phyloP scores from a whole-genome alignment of 2,113 vertebrate genomes.

The Neolamprologus caudopunctatus region DNA sequence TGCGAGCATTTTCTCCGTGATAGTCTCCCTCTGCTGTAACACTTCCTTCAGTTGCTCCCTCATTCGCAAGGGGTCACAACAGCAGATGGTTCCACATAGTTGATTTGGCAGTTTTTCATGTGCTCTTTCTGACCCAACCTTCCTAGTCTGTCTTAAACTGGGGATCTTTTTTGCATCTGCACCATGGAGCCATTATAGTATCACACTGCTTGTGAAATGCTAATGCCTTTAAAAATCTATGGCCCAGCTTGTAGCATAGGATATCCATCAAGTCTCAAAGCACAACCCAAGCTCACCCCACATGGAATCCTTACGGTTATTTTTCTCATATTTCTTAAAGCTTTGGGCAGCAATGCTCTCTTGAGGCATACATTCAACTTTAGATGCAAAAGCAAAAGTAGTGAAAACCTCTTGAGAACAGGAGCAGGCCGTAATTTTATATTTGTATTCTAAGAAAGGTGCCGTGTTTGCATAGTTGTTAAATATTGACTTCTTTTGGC shows the following conservation, averaged over 20 bases:
- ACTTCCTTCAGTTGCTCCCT: not conserved
- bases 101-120: not conserved
- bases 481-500: not conserved
- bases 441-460: not conserved
- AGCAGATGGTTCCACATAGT: not conserved
- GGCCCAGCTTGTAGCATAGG: not conserved
- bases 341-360: not conserved
- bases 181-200: not conserved
- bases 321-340: not conserved
- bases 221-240: not conserved
- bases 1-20: not conserved
- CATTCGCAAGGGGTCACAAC: not conserved
- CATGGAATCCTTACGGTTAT: not conserved
- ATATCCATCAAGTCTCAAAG: not conserved
- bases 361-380: not conserved
- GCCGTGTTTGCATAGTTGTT: not conserved
- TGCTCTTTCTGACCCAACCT: not conserved
- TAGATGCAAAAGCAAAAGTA: not conserved
- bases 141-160: not conserved
- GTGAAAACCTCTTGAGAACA: not conserved
- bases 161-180: not conserved
- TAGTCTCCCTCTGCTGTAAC: not conserved
- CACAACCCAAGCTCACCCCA: not conserved
- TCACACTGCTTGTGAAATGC: not conserved
- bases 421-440: not conserved